Base-by-base conservation (phyloP, 1,140 invertebrate genomes). In the Bombus confusus region DNA sequence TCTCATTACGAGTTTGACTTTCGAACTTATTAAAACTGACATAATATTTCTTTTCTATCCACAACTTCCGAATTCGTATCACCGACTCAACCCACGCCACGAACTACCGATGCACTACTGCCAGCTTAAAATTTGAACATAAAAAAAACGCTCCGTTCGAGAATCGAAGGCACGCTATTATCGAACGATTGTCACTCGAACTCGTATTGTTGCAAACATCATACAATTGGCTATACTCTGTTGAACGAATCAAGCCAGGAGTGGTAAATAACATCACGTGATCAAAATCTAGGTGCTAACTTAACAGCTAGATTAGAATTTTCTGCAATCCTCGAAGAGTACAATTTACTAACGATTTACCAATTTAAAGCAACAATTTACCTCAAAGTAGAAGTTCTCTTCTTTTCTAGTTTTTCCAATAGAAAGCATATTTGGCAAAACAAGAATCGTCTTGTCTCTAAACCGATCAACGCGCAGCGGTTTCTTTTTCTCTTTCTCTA, bases 1-100 rank as follows among this genome's bases (percentile, higher is more conserved):
- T 90, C 71, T 66, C 73, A 66, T 82, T 79, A 62, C 68, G 66
- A 57, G 83, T 64, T 82, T 88, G 69, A 89, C 72, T 83, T 83
- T 80, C 74, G n/a, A 77, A 73, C 57, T 57, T 34, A 73, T 84
- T 78, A 43, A 84, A 64, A 80, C 39, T 2, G 18, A 31, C 15
- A 3, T n/a, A 52, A 52, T 47, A 39, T 25, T 13, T 78, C 31
- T 68, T 41, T 37, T 28, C 28, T 13, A 47, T 18, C 9, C 15
- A n/a, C 43, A 66, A 64, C 39, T 75, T 47, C 52, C 8, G 22
- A 47, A 25, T 9, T 41, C n/a, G 37, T 69, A 25, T 22, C 25
- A 64, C n/a, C 0, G 39, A 37, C 22, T 13, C 3, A 9, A 74
- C 28, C 28, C 22, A 1, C 9, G 15, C 3, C 3, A 43, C 18